Evolutionary conservation across 2,888 invertebrate species (phyloP), one percentile per base, ranked within the genome.

Genomic region (Apodemia arnacis): DNA sequence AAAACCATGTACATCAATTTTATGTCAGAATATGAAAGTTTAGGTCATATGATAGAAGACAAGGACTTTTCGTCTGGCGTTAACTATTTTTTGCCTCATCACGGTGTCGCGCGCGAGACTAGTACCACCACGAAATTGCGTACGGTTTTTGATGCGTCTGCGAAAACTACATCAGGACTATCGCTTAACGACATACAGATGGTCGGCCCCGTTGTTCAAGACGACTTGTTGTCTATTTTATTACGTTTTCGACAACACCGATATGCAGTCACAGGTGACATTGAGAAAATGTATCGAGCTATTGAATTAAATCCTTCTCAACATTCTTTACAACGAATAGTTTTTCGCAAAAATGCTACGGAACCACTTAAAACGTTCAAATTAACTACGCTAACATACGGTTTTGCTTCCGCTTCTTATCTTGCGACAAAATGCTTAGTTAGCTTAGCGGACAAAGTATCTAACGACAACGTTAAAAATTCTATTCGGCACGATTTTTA

Each of bases 101-200:
- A 59, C 21, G 59, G 59, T 59, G 59, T 59, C 59, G 4, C 21
- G 8, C 59, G 59, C n/a, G 59, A 59, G 18, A n/a, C 59, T n/a
- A 59, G 59, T 59, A 59, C 59, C n/a, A 59, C 59, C n/a, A 59
- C 59, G 0, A 91, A 92, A 66, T 74, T 94, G 8, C 82, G 94
- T 11, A 81, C 83, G 3, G 95, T 94, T 0, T 94, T 92, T 76
- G 93, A 95, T 76, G 93, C 84, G 2, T 92, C 93, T 18, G 91
- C 93, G 10, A 54, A n/a, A 18, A 80, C 92, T 10, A 73, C 87
- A 24, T 78, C 91, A 18, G 93, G 92, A 10, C 7, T 63, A 4
- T 91, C 92, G 2, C 69, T 91, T 10, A 93, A 92, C 76, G 77
- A 88, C 31, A 85, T 92, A 1, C 87, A 90, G 66, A 69, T 82